Evolutionary conservation across 1,140 invertebrate genomes (phyloP).

Genomic region (Tetraneura akinire): DNA sequence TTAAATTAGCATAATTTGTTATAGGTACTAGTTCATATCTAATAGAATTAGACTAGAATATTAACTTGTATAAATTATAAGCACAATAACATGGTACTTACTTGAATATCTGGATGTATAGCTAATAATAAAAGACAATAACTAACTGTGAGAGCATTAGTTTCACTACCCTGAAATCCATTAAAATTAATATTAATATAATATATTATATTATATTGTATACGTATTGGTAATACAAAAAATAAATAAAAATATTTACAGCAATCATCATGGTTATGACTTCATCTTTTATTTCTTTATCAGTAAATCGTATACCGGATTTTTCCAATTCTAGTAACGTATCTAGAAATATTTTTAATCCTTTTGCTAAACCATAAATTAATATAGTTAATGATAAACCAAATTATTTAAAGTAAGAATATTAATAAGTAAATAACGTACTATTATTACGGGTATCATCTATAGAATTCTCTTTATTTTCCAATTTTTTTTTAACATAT

Average conservation of each 20-base stretch:
- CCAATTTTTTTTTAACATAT: not conserved
- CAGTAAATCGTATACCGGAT: constrained; percentile 59
- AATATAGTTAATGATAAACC: too few relatives aligned
- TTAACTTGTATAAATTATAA: too few relatives aligned
- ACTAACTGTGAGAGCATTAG: constrained; percentile 61
- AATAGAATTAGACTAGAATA: too few relatives aligned
- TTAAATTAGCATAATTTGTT: too few relatives aligned
- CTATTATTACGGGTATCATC: not conserved
- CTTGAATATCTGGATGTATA: constrained; percentile 65
- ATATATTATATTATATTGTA: not conserved
- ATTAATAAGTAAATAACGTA: not conserved
- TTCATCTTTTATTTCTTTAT: constrained; percentile 65
- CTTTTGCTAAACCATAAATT: not conserved
- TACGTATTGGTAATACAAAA: too few relatives aligned
- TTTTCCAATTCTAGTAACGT: constrained; percentile 63
- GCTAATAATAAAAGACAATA: constrained; percentile 62
- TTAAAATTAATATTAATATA: too few relatives aligned
- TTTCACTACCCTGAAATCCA: constrained; percentile 69
- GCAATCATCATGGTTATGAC: constrained; percentile 62
- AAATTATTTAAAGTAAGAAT: not conserved
- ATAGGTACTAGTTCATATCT: too few relatives aligned
- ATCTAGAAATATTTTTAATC: constrained; percentile 63
- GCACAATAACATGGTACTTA: constrained; percentile 36
- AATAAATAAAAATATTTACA: not conserved
- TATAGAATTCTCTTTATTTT: not conserved